Evolutionary conservation across 2,888 invertebrate species (phyloP), one percentile per base, ranked within the genome.

Genomic region (Meteorus cinctellus): DNA sequence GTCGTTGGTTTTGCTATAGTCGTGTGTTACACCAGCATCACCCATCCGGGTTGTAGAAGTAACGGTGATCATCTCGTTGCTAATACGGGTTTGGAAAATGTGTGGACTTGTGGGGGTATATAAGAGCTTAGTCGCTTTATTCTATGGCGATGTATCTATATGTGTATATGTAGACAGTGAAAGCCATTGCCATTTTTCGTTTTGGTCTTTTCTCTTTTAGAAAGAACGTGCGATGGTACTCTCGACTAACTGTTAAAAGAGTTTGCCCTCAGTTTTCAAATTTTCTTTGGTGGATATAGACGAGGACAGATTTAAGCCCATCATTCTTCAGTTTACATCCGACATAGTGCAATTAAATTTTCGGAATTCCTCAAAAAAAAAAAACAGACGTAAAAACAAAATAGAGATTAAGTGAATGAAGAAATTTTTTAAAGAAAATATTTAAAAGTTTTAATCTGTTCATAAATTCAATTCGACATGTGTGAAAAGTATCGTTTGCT

Each of bases 71-170:
- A 83, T 83, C 81, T 80, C 74, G 67, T 73, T 80, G 78, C 78
- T 84, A 83, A 85, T 85, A 82, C 83, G 82, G 83, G 82, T 80
- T 75, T 74, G 76, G 77, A 73, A 78, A 82, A 63, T 45, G 63
- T 63, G 31, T 31, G 27, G 68, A 45, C 45, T 51, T 51, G 68
- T 65, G 48, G 12, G 12, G 27, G 27, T n/a, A 16, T 68, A 55
- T 55, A 14, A 65, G n/a, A 51, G 16, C 19, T 55, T 55, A 55
- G 55, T 19, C 19, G 8, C 55, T 55, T 55, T 8, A 5, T 6
- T 6, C n/a, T 55, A 19, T 19, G 41, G 41, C 41, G 41, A 41
- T 41, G 41, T 41, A 59, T 19, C 19, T 59, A 29, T 29, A 60
- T 24, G 3, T 60, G 8, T 48, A 48, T 16, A 48, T 55, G n/a